A percentile compares a stretch with the other conserved stretches of the same genome.
phyloP scores from a whole-genome alignment of 1,140 invertebrate genomes.

The Mamestra configurata region DNA sequence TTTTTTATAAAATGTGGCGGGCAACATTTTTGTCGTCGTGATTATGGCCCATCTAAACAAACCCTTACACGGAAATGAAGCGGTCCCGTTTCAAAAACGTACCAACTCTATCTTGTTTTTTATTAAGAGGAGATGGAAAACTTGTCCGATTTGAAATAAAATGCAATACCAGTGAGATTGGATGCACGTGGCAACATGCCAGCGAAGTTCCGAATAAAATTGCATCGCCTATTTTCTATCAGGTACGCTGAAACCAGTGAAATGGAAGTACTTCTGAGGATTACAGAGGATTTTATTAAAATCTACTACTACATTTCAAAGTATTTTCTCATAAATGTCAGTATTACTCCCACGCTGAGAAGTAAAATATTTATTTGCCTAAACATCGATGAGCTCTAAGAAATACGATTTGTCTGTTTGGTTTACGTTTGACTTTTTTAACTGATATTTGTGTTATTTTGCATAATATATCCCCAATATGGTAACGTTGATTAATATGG shows the following conservation, averaged over 20 bases:
- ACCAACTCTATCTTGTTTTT: background rate
- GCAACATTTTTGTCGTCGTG: too few species aligned
- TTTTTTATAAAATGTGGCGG: too few species aligned
- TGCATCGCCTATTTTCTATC: background rate
- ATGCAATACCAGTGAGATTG: constrained; percentile 4
- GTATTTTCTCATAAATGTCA: background rate
- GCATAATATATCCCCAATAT: too few species aligned
- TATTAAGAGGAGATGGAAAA: constrained; percentile 24
- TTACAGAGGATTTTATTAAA: background rate
- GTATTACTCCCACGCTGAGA: background rate
- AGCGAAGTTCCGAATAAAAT: background rate
- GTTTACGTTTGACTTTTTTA: background rate
- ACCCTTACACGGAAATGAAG: constrained; percentile 12
- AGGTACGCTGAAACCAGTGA: background rate
- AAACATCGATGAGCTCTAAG: background rate
- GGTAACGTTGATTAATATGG: too few species aligned
- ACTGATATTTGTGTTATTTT: background rate
- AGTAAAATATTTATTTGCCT: background rate
- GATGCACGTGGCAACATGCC: constrained; percentile 12
- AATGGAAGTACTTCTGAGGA: background rate
- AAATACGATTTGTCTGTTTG: background rate
- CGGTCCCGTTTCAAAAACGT: background rate
- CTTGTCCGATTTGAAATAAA: constrained; percentile 19
- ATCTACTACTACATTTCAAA: background rate
- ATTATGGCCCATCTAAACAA: background rate